Percentiles rank a stretch among this genome's conserved stretches.
phyloP scores from a whole-genome alignment of 2,888 invertebrate genomes.

The Strigamia transsilvanica region DNA sequence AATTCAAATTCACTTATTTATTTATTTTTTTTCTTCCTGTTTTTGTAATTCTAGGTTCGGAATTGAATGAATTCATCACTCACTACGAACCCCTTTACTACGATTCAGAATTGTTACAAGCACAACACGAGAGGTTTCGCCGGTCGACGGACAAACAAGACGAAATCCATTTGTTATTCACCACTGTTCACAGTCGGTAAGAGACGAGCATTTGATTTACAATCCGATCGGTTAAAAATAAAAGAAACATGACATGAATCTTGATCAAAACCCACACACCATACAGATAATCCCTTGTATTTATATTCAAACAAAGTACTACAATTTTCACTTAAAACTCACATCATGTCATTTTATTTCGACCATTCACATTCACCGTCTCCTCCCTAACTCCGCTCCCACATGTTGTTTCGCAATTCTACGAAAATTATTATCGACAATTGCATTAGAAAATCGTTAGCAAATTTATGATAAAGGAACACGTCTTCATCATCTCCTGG shows the following conservation, averaged over 20 bases:
- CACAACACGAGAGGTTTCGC: slow-evolving; percentile 66
- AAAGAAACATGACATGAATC: slow-evolving; percentile 33
- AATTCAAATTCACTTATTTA: slow-evolving; percentile 19
- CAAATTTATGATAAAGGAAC: slow-evolving; percentile 43
- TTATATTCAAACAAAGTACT: slow-evolving; percentile 39
- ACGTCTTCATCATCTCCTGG: slow-evolving; percentile 45
- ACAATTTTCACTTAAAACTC: slow-evolving; percentile 19
- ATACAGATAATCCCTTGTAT: not conserved
- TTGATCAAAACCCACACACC: not conserved
- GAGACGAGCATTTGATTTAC: slow-evolving; percentile 36
- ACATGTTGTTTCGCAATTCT: not conserved
- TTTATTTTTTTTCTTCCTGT: slow-evolving; percentile 7
- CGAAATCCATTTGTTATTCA: slow-evolving; percentile 71
- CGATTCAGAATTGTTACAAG: slow-evolving; percentile 68
- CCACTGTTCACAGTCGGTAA: slow-evolving; percentile 74
- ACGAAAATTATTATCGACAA: slow-evolving; percentile 40
- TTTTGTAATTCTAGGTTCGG: slow-evolving; percentile 68
- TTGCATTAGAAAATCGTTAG: slow-evolving; percentile 49
- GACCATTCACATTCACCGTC: not conserved
- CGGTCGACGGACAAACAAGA: slow-evolving; percentile 63
- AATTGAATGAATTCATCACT: slow-evolving; percentile 78
- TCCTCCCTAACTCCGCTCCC: not conserved
- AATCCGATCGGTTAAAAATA: slow-evolving; percentile 37
- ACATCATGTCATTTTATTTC: slow-evolving; percentile 27
- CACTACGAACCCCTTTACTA: slow-evolving; percentile 83